Percentiles rank a stretch among this genome's conserved stretches.
Evolutionary conservation across 2,113 vertebrate genomes (phyloP).

Genomic region (Gymnocephalus cernua): DNA sequence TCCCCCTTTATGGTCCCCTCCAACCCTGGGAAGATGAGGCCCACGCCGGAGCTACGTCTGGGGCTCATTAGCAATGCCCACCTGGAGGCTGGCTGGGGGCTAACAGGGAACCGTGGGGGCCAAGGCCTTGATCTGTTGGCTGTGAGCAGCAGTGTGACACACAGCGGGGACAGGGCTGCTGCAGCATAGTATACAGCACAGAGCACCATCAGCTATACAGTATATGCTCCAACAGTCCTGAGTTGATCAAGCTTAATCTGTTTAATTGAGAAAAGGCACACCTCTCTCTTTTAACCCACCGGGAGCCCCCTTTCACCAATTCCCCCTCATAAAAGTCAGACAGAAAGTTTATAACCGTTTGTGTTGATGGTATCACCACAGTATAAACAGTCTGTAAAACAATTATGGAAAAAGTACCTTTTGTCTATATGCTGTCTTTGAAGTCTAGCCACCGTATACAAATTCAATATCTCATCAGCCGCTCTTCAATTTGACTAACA

Average conservation of each 20-base stretch:
- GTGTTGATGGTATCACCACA: slow-evolving; percentile 48
- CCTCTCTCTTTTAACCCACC: slow-evolving; percentile 27
- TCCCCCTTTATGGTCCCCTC: slow-evolving; percentile 62
- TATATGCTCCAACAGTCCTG: slow-evolving; percentile 46
- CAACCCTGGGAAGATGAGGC: slow-evolving; percentile 84
- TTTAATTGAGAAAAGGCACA: slow-evolving; percentile 67
- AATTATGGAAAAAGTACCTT: slow-evolving; percentile 46
- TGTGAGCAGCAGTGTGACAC: slow-evolving; percentile 81
- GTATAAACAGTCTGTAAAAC: slow-evolving; percentile 46
- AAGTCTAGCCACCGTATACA: slow-evolving; percentile 48
- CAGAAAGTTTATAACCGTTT: slow-evolving; percentile 37
- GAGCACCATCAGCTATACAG: slow-evolving; percentile 45
- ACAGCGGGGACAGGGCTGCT: slow-evolving; percentile 70
- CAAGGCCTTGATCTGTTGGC: slow-evolving; percentile 87
- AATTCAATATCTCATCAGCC: slow-evolving; percentile 41
- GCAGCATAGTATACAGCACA: slow-evolving; percentile 36
- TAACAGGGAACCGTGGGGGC: slow-evolving; percentile 77
- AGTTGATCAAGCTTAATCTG: slow-evolving; percentile 65
- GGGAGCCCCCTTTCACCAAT: slow-evolving; percentile 19
- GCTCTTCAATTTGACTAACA: slow-evolving; percentile 20
- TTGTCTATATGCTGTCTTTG: slow-evolving; percentile 37
- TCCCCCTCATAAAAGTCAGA: slow-evolving; percentile 48
- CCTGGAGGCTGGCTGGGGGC: slow-evolving; percentile 86
- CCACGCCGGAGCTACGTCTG: slow-evolving; percentile 78
- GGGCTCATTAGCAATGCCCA: slow-evolving; percentile 90